phyloP scores from a whole-genome alignment of 2,113 vertebrate species.

The Scophthalmus maximus region DNA sequence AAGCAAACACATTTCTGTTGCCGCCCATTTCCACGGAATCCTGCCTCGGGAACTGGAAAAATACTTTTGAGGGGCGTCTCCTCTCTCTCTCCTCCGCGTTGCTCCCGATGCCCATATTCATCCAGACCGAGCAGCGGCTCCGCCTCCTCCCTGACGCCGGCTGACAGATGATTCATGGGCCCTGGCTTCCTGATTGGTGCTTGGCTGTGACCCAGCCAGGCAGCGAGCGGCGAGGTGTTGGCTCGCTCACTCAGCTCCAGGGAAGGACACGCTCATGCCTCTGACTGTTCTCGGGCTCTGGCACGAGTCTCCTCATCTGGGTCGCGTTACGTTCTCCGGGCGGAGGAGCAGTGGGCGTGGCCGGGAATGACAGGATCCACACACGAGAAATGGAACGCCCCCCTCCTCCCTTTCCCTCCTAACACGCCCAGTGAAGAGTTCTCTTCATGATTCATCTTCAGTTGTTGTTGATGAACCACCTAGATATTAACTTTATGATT shows the following conservation, averaged over 20 bases:
- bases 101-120: conserved; percentile 60
- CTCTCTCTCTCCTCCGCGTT: not conserved
- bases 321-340: conserved; percentile 1
- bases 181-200: conserved; percentile 74
- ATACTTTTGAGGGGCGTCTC: conserved; percentile 26
- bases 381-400: not conserved
- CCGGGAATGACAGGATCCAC: not conserved
- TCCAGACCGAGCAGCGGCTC: conserved; percentile 59
- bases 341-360: conserved; percentile 4
- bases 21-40: conserved; percentile 20
- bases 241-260: conserved; percentile 73
- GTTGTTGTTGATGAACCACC: not conserved
- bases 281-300: conserved; percentile 41
- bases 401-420: not conserved
- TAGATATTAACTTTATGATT: not conserved
- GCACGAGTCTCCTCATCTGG: conserved; percentile 36
- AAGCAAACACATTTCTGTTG: not conserved
- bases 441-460: not conserved
- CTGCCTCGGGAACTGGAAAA: conserved; percentile 6
- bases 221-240: conserved; percentile 66
- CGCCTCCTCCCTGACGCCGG: conserved; percentile 27
- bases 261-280: conserved; percentile 68
- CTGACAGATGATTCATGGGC: conserved; percentile 73
- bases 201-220: conserved; percentile 63
- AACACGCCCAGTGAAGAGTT: too few species aligned